phyloP scores from a whole-genome alignment of 2,113 vertebrate genomes.

The Mellivora capensis region DNA sequence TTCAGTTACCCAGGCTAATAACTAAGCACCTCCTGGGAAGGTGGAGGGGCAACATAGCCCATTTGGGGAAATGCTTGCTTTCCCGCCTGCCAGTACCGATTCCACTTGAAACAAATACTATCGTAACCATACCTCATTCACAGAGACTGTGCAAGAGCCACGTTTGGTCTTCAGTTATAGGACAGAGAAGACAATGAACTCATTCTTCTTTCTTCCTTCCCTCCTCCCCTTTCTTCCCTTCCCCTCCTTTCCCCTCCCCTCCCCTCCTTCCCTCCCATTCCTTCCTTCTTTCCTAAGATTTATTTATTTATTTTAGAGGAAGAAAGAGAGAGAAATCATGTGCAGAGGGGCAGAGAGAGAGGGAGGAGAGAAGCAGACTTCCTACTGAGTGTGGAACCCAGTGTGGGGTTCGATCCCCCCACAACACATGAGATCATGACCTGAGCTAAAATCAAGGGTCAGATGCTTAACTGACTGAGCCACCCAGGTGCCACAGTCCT shows the following conservation, averaged over 20 bases:
- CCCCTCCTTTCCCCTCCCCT: no score
- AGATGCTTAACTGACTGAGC: not conserved
- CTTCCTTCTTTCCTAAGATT: not conserved
- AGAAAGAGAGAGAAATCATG: not conserved
- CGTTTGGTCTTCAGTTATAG: not conserved
- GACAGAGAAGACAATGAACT: not conserved
- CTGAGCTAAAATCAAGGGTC: not conserved
- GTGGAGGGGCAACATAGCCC: not conserved
- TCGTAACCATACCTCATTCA: not conserved
- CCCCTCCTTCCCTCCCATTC: no score
- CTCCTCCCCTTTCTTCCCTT: no score
- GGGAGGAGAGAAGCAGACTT: not conserved
- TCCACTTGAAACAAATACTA: not conserved
- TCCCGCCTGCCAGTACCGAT: not conserved
- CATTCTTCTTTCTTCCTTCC: not conserved
- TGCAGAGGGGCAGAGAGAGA: not conserved
- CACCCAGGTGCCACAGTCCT: not conserved
- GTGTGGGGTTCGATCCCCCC: not conserved
- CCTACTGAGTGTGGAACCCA: not conserved
- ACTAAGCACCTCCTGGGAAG: not conserved
- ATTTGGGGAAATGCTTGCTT: not conserved
- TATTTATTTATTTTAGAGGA: not conserved
- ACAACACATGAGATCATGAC: not conserved
- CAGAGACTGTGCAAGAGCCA: fast-evolving
- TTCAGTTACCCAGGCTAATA: not conserved